Evolutionary conservation across 2,797 vertebrate species (phyloP).

Genomic region (Crenuchus spilurus): DNA sequence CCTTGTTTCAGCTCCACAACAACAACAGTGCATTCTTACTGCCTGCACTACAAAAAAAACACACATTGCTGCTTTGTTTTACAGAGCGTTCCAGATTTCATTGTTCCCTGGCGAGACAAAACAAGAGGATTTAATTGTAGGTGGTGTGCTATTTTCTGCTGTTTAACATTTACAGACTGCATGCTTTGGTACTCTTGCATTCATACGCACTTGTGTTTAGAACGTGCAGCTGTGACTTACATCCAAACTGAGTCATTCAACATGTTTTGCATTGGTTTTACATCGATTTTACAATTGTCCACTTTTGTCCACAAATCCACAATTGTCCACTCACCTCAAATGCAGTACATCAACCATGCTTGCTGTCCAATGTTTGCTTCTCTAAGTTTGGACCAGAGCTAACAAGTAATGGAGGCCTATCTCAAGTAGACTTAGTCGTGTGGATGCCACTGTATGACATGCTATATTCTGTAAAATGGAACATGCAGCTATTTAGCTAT

Average conservation of each 20-base stretch:
- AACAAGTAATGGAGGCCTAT: too few species aligned
- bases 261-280: neutral
- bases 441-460: too few species aligned
- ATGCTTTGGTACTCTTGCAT: conserved; percentile 26
- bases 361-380: too few species aligned
- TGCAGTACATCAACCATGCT: too few species aligned
- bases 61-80: conserved; percentile 26
- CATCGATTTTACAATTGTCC: too few species aligned
- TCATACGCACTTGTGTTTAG: conserved; percentile 9
- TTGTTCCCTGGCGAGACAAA: conserved; percentile 46
- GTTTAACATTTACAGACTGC: conserved; percentile 40
- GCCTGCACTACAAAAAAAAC: conserved; percentile 14
- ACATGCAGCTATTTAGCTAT: too few species aligned
- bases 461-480: too few species aligned
- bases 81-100: conserved; percentile 18
- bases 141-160: conserved; percentile 51
- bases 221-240: neutral
- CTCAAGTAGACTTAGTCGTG: too few species aligned
- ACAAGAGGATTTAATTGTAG: conserved; percentile 50
- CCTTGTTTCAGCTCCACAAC: conserved; percentile 34
- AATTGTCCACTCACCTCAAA: too few species aligned
- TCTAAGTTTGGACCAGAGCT: too few species aligned
- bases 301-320: too few species aligned
- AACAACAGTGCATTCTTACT: conserved; percentile 40
- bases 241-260: neutral